phyloP scores from a whole-genome alignment of 2,113 vertebrate genomes.

The Oceanodroma tethys region DNA sequence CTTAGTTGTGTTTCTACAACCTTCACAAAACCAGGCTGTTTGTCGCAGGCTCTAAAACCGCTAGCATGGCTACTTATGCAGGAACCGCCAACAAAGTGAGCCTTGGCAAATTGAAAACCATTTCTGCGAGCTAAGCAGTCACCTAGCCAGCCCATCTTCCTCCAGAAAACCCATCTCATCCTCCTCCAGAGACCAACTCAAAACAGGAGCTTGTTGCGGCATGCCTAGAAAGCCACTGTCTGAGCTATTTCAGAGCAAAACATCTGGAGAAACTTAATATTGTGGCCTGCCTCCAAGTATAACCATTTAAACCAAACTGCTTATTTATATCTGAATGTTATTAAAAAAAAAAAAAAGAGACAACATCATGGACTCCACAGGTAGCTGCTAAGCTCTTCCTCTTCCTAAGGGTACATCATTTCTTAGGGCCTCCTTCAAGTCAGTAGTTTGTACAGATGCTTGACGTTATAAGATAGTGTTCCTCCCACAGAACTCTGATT shows the following conservation, averaged over 20 bases:
- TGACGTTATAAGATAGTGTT: fast-evolving
- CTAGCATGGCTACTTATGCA: neutral
- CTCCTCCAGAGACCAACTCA: neutral
- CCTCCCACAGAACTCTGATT: neutral
- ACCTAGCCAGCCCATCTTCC: neutral
- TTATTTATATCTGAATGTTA: neutral
- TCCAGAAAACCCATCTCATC: neutral
- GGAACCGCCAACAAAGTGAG: neutral
- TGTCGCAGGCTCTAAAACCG: neutral
- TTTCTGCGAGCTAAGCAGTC: neutral
- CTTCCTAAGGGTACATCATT: fast-evolving
- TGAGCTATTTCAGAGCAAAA: neutral
- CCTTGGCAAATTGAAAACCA: neutral
- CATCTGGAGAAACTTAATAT: neutral
- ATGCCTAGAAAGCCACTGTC: neutral
- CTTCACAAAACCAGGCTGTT: neutral
- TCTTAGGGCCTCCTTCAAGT: neutral
- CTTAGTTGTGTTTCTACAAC: neutral
- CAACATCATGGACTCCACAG: neutral
- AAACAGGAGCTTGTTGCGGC: neutral
- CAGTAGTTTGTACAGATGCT: neutral
- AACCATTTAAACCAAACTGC: neutral
- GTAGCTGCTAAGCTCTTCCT: neutral
- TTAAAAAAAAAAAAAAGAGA: neutral
- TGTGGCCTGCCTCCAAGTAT: neutral